Evolutionary conservation across 2,113 vertebrate species (phyloP).

Genomic region (Cololabis saira): DNA sequence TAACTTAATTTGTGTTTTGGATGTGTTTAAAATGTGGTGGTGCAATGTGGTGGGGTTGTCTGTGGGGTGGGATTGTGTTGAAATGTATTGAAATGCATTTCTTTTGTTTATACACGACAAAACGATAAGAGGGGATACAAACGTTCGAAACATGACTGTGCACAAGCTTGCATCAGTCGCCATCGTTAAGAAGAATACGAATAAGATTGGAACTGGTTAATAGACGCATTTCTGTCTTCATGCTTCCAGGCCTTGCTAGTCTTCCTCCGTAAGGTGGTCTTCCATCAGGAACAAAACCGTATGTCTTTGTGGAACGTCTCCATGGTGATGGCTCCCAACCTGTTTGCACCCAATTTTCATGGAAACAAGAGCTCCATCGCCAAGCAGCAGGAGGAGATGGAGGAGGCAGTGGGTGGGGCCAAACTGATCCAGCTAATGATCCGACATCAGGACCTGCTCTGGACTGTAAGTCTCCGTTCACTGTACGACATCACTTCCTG

Average conservation of each 20-base stretch:
- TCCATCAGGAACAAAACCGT: constrained; percentile 92
- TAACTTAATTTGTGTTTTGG: no score
- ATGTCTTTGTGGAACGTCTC: constrained; percentile 98
- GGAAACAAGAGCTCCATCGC: constrained; percentile 78
- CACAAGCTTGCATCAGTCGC: background rate
- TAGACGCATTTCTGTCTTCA: background rate
- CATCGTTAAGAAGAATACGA: background rate
- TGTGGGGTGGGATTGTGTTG: no score
- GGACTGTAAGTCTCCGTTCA: constrained; percentile 85
- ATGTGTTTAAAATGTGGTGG: no score
- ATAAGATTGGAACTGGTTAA: no score
- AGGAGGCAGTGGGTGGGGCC: constrained; percentile 86
- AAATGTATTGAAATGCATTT: no score
- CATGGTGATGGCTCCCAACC: constrained; percentile 95
- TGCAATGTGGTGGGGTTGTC: no score
- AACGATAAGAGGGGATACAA: no score
- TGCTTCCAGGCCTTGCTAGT: constrained; percentile 87
- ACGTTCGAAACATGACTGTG: no score
- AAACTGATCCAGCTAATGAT: constrained; percentile 90
- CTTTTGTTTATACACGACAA: no score
- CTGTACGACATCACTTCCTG: no score
- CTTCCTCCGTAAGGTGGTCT: constrained; percentile 92
- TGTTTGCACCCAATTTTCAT: constrained; percentile 83
- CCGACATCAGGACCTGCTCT: constrained; percentile 91
- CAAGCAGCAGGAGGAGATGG: constrained; percentile 86